Conservation (phyloP, 2,113 vertebrate species). For the Prochilodus magdalenae region DNA sequence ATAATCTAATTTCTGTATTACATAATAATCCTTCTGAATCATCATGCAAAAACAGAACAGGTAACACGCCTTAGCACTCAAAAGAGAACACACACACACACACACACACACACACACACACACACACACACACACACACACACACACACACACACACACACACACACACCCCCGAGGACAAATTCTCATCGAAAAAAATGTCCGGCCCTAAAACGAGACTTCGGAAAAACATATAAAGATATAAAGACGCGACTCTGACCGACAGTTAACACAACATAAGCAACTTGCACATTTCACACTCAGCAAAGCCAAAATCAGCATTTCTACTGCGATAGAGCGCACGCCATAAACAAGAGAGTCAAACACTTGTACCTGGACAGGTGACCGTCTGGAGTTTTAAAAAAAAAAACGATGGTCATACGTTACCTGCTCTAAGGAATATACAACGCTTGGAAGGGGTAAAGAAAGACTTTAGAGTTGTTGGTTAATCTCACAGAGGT, state of each 20-base stretch:
- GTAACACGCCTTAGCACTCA: neutral
- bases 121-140: no score
- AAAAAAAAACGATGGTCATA: conserved; percentile 61
- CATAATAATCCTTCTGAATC: no score
- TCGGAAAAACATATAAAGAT: neutral
- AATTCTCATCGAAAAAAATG: neutral
- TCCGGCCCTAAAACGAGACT: neutral
- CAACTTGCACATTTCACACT: conserved; percentile 36
- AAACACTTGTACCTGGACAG: conserved; percentile 68
- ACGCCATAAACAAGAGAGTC: conserved; percentile 47
- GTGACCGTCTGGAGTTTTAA: conserved; percentile 65
- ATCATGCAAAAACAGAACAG: neutral
- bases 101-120: no score
- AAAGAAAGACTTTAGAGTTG: neutral
- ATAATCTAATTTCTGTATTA: no score
- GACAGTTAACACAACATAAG: neutral
- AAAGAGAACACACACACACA: neutral
- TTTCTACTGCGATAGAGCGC: conserved; percentile 54
- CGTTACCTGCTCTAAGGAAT: conserved; percentile 56
- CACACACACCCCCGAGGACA: neutral
- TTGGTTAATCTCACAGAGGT: conserved; percentile 57
- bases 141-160: no score
- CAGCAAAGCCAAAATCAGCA: conserved; percentile 54
- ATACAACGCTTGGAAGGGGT: neutral
- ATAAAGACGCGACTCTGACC: neutral